Base-by-base conservation (phyloP, 2,113 vertebrate species). In the Entelurus aequoreus region DNA sequence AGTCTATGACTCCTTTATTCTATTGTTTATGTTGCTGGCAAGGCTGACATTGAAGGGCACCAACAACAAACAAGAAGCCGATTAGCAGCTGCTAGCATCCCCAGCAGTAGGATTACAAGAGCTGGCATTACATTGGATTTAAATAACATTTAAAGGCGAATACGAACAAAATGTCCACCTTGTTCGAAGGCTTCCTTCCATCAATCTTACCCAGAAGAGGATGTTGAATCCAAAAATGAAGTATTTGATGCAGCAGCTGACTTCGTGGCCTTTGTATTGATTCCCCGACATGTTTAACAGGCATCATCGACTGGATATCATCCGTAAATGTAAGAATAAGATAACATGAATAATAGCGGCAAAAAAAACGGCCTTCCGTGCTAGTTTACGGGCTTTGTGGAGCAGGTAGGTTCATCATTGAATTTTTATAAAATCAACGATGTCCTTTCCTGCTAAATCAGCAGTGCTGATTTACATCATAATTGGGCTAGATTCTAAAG, bases 221-320 rank as follows among this genome's bases (percentile, higher is more conserved):
- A 98, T 95, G 89, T 98, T 98, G 92, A 98, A 98, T 80, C 94
- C 95, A 28, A 98, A 98, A 62, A 98, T 96, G 80, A 95, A 98
- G 77, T 98, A 98, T 75, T 98, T 98, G 89, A 97, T 98, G 91
- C 94, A 97, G 93, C 95, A 98, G 89, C 95, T 98, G 92, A 98
- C 95, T 92, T 98, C 95, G 61, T 95, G 92, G 75, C 93, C 95
- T 84, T 95, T 96, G 90, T 92, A 97, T 19, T 94, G 92, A 88
- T 96, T 94, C 79, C 95, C 94, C 80, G 94, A 92, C 95, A 97
- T 97, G 87, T 89, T 93, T 84, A 81, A 63, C 67, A 9, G 12
- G 42, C 83, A 81, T 81, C 82, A 16, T 77, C 78, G 2, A 75
- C 52, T 54, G 28, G 50, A 1, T 52, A 0, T 28, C 48, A 11